Evolutionary conservation across 2,113 vertebrate species (phyloP).

Genomic region (Zingel zingel): DNA sequence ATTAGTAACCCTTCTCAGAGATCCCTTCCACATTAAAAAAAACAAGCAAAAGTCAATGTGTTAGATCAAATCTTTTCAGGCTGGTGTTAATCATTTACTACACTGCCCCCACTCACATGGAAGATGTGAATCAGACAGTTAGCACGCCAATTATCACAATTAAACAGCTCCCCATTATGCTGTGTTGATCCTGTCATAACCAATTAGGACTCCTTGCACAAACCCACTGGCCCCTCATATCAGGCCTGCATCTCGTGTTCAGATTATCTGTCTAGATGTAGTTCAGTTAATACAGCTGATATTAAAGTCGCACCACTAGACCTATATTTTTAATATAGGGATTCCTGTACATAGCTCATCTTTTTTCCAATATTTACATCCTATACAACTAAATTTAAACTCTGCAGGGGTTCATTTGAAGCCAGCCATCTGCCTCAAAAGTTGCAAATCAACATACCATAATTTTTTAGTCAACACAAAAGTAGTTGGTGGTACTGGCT

Average conservation of each 20-base stretch:
- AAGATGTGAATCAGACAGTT: conserved; percentile 6
- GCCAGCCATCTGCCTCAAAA: too few relatives aligned
- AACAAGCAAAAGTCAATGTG: not conserved
- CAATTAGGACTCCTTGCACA: conserved; percentile 7
- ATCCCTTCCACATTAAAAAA: not conserved
- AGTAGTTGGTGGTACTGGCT: too few relatives aligned
- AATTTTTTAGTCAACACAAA: too few relatives aligned
- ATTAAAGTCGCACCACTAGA: not conserved
- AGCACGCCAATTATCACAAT: conserved; percentile 31
- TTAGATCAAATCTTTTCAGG: not conserved
- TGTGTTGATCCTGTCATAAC: conserved; percentile 41
- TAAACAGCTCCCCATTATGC: conserved; percentile 17
- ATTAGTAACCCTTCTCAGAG: not conserved
- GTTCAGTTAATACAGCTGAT: not conserved
- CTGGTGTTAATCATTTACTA: not conserved
- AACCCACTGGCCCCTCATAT: conserved; percentile 12
- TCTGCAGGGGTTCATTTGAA: too few relatives aligned
- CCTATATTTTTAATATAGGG: too few relatives aligned
- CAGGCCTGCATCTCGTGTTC: not conserved
- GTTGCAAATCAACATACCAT: too few relatives aligned
- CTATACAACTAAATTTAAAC: too few relatives aligned
- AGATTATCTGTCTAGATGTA: conserved; percentile 1
- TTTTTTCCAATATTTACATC: too few relatives aligned
- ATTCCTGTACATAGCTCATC: too few relatives aligned
- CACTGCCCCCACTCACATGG: not conserved